Evolutionary conservation across 2,113 vertebrate species (phyloP), one percentile per base, ranked within the genome.

Genomic region (Melanerpes formicivorus): DNA sequence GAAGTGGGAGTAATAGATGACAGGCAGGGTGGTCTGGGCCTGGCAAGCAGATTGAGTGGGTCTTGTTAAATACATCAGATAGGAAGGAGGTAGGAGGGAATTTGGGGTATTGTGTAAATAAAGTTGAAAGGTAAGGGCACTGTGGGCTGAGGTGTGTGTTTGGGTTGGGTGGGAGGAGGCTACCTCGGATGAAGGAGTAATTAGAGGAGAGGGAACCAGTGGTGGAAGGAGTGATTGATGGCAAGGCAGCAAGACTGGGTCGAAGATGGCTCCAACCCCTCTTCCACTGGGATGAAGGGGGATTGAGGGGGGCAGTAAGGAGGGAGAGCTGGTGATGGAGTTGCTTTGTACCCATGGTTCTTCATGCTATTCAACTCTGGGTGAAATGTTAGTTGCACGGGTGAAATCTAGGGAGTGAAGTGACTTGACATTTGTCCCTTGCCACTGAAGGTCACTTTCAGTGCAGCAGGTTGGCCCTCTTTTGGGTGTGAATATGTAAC

Each of bases 1-100:
- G 81, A 50, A 80, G 84, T 94, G 80, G 91, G 87, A 93, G 72
- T 93, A 87, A 64, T 80, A 58, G 69, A 66, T 90, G 77, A 46
- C 62, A 87, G 72, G 65, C 79, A 48, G 56, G 27, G 27, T 87
- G 79, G 75, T 87, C 72, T 90, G 76, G 60, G 64, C 64, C 72
- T 85, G 65, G 64, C 60, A 88, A 83, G 27, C 37, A 42, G 90
- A 54, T 78, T 2, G 1, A 77, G 62, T 85, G 58, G n/a, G 37
- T 91, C 76, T 80, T 85, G 50, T 91, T 87, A 77, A 66, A 74
- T 88, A 52, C 17, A 74, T 85, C 9, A 26, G 75, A 73, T 85
- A 72, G 74, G 65, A 90, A 32, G 17, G 23, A 73, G 40, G 46
- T 30, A 74, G 56, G 74, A 80, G 69, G 44, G 76, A 88, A 80